Conservation (phyloP, 2,888 invertebrate genomes). For the Andrena fulva region DNA sequence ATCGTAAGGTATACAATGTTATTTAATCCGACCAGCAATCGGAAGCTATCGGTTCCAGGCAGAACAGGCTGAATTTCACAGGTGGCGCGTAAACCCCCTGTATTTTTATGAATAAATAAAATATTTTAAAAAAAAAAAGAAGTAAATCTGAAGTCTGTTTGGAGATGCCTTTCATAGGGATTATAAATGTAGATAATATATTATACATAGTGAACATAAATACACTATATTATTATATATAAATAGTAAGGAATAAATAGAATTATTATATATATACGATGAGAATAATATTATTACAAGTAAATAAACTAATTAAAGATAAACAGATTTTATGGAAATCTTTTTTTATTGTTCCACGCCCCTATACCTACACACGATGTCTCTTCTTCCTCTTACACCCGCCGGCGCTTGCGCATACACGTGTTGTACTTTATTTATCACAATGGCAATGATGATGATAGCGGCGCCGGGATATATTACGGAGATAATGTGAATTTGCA, state of each 20-base stretch:
- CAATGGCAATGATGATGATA: conserved; percentile 34
- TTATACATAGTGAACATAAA: conserved; percentile 85
- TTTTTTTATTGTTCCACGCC: conserved; percentile 57
- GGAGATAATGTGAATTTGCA: conserved; percentile 57
- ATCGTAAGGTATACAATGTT: conserved; percentile 56
- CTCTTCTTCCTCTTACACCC: conserved; percentile 1
- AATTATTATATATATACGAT: conserved; percentile 78
- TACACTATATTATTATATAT: conserved; percentile 83
- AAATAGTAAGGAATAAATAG: conserved; percentile 80
- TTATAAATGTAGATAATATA: conserved; percentile 85
- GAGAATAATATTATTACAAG: conserved; percentile 84
- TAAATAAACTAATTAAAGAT: conserved; percentile 84
- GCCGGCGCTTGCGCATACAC: neutral
- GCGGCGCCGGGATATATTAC: conserved; percentile 55
- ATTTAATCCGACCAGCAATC: conserved; percentile 61
- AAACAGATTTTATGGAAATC: conserved; percentile 73
- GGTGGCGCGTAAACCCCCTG: conserved; percentile 76
- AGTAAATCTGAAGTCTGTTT: conserved; percentile 85
- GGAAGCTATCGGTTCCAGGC: conserved; percentile 67
- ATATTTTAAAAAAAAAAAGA: conserved; percentile 82
- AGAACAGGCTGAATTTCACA: conserved; percentile 69
- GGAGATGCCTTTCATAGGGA: conserved; percentile 85
- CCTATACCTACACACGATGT: conserved; percentile 46
- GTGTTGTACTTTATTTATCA: conserved; percentile 55
- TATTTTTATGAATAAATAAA: conserved; percentile 85